A percentile compares a stretch with the other conserved stretches of the same genome.
These are phyloP conservation scores for Callorhinus ursinus DNA, from an alignment of 2,113 vertebrate species.

Conservation along the genomic window DNA sequence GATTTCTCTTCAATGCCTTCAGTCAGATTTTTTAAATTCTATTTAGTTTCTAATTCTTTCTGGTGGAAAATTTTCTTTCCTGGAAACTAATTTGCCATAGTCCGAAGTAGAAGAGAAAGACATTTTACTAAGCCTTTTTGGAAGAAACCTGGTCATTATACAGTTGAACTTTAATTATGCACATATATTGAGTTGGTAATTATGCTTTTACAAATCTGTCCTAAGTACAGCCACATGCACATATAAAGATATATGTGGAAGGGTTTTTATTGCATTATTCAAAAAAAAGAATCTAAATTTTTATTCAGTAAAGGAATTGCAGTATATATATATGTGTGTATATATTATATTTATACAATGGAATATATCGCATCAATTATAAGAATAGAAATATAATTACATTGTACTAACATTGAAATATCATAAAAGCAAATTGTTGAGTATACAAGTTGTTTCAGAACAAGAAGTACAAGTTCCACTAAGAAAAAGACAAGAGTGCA, in stretches of 20 bases:
- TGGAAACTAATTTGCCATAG: background rate
- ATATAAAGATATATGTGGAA: background rate
- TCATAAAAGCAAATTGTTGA: background rate
- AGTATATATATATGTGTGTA: background rate
- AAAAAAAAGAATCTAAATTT: background rate
- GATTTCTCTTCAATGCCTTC: background rate
- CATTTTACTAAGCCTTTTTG: background rate
- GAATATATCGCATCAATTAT: background rate
- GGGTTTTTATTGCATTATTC: background rate
- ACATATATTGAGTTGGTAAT: background rate
- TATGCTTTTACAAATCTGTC: background rate
- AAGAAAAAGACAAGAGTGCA: background rate
- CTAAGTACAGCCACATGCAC: background rate
- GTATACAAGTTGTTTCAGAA: background rate
- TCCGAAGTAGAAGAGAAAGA: background rate
- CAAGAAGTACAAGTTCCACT: background rate
- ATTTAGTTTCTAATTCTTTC: background rate
- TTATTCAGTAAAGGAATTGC: background rate
- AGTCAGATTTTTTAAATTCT: background rate
- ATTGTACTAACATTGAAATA: background rate
- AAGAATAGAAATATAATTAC: background rate
- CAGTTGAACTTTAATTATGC: background rate
- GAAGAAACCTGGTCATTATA: background rate
- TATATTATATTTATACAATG: background rate
- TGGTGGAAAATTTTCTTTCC: background rate